These are phyloP conservation scores for Folsomia candida DNA, from an alignment of 2,888 invertebrate species.

Conservation along the genomic window DNA sequence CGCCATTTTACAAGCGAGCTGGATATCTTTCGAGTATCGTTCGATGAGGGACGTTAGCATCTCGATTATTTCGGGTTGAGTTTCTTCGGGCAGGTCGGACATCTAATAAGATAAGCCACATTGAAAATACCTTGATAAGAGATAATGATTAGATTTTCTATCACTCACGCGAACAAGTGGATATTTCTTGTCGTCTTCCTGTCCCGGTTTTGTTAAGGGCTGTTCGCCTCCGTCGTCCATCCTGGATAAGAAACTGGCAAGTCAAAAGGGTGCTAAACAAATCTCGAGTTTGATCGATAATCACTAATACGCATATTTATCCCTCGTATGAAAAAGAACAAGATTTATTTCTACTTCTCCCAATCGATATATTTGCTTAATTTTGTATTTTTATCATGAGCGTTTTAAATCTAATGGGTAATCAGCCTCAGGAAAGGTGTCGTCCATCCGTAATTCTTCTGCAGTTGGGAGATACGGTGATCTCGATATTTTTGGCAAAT, in stretches of 20 bases:
- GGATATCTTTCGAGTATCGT: conserved; percentile 81
- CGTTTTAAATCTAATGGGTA: too few relatives aligned
- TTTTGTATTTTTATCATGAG: too few relatives aligned
- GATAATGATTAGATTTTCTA: background rate
- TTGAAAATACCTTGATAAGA: background rate
- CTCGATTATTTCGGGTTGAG: conserved; percentile 85
- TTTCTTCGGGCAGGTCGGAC: conserved; percentile 91
- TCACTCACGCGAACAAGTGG: conserved; percentile 39
- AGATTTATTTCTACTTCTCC: too few relatives aligned
- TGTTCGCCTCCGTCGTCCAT: conserved; percentile 21
- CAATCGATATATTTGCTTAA: conserved; percentile 16
- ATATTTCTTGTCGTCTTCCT: conserved; percentile 34
- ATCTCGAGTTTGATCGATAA: too few relatives aligned
- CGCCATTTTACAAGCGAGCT: conserved; percentile 85
- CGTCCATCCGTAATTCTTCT: too few relatives aligned
- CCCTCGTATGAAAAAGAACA: too few relatives aligned
- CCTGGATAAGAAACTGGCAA: too few relatives aligned
- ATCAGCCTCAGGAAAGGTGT: too few relatives aligned
- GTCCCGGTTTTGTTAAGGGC: conserved; percentile 22
- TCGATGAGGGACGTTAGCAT: conserved; percentile 90
- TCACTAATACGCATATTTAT: too few relatives aligned
- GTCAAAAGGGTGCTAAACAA: too few relatives aligned
- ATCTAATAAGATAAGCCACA: conserved; percentile 61
- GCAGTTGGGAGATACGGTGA: too few relatives aligned
- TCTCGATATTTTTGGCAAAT: conserved; percentile 19